Base-by-base conservation (phyloP, 2,888 invertebrate genomes). In the Priocnemis perturbator region DNA sequence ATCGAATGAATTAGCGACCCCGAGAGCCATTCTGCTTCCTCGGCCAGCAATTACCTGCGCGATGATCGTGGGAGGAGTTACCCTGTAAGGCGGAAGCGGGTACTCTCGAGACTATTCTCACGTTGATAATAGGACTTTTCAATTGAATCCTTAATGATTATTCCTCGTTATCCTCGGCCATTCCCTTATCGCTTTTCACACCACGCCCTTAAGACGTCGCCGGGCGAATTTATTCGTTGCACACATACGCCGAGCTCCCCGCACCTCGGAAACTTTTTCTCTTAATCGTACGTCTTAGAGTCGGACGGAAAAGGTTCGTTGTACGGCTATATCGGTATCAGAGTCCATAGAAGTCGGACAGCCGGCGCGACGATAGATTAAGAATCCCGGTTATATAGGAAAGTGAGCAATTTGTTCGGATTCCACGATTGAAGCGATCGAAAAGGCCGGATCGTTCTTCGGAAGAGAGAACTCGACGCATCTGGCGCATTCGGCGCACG, bases 111-210 rank as follows among this genome's bases (percentile, higher is more conserved):
- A 48, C 59, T 60, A 64, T 64, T 68, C 69, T 58, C 58, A 56
- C 60, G 52, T 53, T 62, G 73, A 73, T 75, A 75, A 78, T 69
- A 62, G 69, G 61, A 71, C 66, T 75, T 73, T 67, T 73, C 77
- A 55, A 73, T 75, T 48, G 62, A 73, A 73, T 66, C 60, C 19
- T 60, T 60, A 61, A 57, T 61, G 73, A 73, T 78, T 72, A 74
- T 71, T 75, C 72, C 66, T 57, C 69, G 67, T 71, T 73, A 65
- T 68, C 55, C 65, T 56, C 53, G 19, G 47, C 58, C 44, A 21
- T 23, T 53, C 53, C 21, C 60, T 53, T 20, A 21, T 21, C 23
- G 53, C 53, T 9, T 20, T n/a, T 19, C 50, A 7, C 17, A 17
- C 50, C 19, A 37, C 37, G 37, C 37, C 37, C 37, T 11, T 11